A percentile compares a stretch with the other conserved stretches of the same genome.
phyloP scores from a whole-genome alignment of 2,888 invertebrate genomes.

The Sympetrum striolatum region DNA sequence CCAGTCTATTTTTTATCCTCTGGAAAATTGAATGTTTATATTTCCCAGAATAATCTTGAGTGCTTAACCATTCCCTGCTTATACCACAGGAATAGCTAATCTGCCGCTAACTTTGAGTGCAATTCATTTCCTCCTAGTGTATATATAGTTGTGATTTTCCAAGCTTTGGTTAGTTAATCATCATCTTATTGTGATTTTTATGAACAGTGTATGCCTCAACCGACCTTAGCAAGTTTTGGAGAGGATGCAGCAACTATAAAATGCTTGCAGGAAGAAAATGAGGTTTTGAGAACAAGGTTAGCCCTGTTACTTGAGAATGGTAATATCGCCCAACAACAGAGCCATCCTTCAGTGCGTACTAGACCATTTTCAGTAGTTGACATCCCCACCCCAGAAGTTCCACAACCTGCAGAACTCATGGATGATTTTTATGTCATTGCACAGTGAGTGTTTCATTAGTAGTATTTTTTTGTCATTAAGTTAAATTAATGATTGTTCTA shows the following conservation, averaged over 20 bases:
- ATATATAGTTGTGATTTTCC: neutral
- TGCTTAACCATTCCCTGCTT: too few species aligned
- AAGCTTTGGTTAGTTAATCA: neutral
- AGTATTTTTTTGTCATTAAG: too few species aligned
- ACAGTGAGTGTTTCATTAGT: constrained; percentile 64
- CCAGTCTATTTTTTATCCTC: too few species aligned
- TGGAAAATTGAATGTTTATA: too few species aligned
- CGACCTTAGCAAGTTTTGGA: constrained; percentile 84
- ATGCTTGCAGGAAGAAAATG: constrained; percentile 84
- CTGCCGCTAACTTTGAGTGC: neutral
- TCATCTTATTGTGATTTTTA: neutral
- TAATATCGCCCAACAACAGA: constrained; percentile 42
- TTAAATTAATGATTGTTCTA: too few species aligned
- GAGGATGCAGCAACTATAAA: constrained; percentile 82
- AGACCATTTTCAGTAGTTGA: constrained; percentile 63
- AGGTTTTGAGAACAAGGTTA: constrained; percentile 69
- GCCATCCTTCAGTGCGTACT: constrained; percentile 47
- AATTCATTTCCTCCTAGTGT: neutral
- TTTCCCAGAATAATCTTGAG: too few species aligned
- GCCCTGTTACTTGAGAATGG: constrained; percentile 61
- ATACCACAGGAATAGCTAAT: too few species aligned
- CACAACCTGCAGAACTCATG: constrained; percentile 79
- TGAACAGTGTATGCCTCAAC: constrained; percentile 82
- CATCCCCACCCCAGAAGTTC: constrained; percentile 70
- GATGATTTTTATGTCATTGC: constrained; percentile 93